A percentile compares a stretch with the other conserved stretches of the same genome.
phyloP scores from a whole-genome alignment of 2,797 vertebrate species.

The Malurus splendens region DNA sequence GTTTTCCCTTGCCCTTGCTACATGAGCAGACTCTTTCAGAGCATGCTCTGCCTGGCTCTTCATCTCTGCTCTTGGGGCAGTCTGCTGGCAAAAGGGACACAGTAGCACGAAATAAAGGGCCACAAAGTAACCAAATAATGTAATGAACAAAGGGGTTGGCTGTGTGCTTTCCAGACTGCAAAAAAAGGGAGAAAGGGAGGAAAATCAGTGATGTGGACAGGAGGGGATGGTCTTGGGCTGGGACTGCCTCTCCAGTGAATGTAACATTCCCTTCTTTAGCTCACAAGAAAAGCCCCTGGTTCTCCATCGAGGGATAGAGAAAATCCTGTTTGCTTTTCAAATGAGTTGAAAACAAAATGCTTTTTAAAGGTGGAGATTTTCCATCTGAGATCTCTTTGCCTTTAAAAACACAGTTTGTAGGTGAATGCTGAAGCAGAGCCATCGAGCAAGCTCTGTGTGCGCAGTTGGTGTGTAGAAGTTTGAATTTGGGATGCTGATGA shows the following conservation, averaged over 20 bases:
- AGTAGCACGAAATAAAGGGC: background rate
- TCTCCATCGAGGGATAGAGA: background rate
- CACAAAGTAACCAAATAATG: background rate
- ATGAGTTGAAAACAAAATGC: background rate
- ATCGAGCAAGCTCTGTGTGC: background rate
- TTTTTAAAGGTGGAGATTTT: background rate
- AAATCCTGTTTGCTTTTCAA: background rate
- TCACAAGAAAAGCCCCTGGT: background rate
- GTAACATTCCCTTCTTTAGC: background rate
- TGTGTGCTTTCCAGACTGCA: background rate
- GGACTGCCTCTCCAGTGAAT: background rate
- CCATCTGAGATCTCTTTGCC: background rate
- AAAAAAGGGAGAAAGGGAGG: background rate
- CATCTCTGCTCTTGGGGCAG: background rate
- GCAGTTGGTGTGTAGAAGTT: background rate
- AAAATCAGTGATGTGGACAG: background rate
- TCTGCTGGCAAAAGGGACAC: background rate
- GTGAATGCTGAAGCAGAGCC: background rate
- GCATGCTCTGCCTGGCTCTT: background rate
- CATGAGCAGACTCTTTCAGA: background rate
- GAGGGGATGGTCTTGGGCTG: background rate
- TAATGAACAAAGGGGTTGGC: background rate
- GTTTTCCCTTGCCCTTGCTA: background rate
- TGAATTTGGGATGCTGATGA: background rate
- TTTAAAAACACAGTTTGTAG: background rate